Evolutionary conservation across 2,797 vertebrate species (phyloP), one percentile per base, ranked within the genome.

Genomic region (Coluber constrictor): DNA sequence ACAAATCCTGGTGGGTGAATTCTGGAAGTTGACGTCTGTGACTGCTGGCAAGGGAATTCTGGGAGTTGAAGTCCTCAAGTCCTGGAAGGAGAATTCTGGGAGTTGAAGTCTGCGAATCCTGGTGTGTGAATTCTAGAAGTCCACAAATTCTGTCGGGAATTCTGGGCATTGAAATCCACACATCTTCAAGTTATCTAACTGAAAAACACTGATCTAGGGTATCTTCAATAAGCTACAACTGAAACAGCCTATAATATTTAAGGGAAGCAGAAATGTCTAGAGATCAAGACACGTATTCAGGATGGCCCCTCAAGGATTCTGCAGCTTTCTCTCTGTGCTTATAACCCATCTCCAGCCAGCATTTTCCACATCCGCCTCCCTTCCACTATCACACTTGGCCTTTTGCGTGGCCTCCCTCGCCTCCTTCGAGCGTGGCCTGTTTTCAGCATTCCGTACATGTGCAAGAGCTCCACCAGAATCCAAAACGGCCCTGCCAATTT

Each of bases 101-200:
- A 63, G 27, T n/a, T 66, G 29, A 66, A 29, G 11, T n/a, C 61
- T 4, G 5, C 11, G 7, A 11, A 29, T 63, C 11, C 27, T 66
- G 3, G 1, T 4, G 29, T 0, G 29, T 12, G 63, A n/a, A 66
- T 66, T n/a, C 11, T 66, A 29, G 63, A 57, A 57, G 18, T 23
- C 59, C 59, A 60, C 3, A 1, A 60, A 60, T 25, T 23, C 0
- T 60, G 8, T 1, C 0, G 23, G 2, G 25, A 11, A 61, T 61
- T 61, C 25, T 61, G 25, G 25, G 60, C 27, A 3, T 27, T 27
- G 9, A 61, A 61, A 23, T 3, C 60, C 23, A 27, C 9, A 7
- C 27, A 13, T 66, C 63, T 66, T 66, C 63, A 66, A 29, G 29
- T 29, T 29, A n/a, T 27, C 63, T 29, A 66, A n/a, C 11, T n/a